Evolutionary conservation across 2,113 vertebrate genomes (phyloP).

Genomic region (Phalacrocorax brasilianus): DNA sequence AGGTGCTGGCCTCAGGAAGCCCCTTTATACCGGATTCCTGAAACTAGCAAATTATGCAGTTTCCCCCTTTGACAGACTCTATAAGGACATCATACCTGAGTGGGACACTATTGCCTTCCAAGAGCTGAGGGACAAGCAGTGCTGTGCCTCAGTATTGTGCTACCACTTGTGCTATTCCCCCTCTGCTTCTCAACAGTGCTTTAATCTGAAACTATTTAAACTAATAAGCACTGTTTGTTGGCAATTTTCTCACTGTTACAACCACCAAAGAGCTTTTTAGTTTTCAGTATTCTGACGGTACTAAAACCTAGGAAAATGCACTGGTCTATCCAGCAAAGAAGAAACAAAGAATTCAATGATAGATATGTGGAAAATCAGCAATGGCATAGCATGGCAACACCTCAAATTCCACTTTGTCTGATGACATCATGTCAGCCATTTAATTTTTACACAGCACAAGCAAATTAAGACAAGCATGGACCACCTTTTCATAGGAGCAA

Average conservation of each 20-base stretch:
- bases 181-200: background rate
- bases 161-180: background rate
- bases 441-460: background rate
- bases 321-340: background rate
- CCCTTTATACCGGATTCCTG: background rate
- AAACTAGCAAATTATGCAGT: background rate
- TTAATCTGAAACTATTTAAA: background rate
- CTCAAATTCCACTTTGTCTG: background rate
- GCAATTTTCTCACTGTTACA: constrained; percentile 22
- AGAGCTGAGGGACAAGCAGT: background rate
- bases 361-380: background rate
- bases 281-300: background rate
- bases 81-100: background rate
- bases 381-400: background rate
- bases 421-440: background rate
- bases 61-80: background rate
- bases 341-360: background rate
- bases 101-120: background rate
- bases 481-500: background rate
- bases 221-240: background rate
- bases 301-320: background rate
- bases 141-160: background rate
- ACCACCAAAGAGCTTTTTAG: background rate
- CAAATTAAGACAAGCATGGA: background rate
- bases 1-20: background rate